phyloP scores from a whole-genome alignment of 2,797 vertebrate species.

The Coilia nasus region DNA sequence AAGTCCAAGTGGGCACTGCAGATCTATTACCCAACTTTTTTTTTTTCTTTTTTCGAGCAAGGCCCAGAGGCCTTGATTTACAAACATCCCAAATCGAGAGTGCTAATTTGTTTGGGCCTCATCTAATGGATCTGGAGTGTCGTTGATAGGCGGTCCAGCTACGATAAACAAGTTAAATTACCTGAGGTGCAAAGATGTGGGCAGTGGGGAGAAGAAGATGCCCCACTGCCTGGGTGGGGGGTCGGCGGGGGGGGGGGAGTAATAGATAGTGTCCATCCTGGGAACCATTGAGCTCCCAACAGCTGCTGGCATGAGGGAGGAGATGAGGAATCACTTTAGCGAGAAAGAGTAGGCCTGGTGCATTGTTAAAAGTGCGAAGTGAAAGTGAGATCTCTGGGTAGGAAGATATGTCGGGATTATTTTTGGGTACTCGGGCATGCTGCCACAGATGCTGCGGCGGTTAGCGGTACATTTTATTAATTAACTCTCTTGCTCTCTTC shows the following conservation, averaged over 20 bases:
- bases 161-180: background rate
- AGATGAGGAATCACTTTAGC: background rate
- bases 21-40: background rate
- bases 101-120: background rate
- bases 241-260: too few relatives aligned
- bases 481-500: background rate
- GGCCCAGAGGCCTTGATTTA: background rate
- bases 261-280: too few relatives aligned
- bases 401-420: background rate
- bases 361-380: background rate
- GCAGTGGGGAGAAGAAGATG: too few relatives aligned
- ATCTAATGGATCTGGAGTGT: background rate
- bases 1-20: background rate
- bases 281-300: too few relatives aligned
- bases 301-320: too few relatives aligned
- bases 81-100: background rate
- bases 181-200: background rate
- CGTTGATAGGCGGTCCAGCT: background rate
- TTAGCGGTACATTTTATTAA: background rate
- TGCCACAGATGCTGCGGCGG: background rate
- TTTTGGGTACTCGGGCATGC: background rate
- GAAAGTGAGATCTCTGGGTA: background rate
- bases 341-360: background rate
- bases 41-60: background rate
- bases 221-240: too few relatives aligned